Conservation (phyloP, 92 coral and sea anemone genomes). For the Palythoa caribaeorum region DNA sequence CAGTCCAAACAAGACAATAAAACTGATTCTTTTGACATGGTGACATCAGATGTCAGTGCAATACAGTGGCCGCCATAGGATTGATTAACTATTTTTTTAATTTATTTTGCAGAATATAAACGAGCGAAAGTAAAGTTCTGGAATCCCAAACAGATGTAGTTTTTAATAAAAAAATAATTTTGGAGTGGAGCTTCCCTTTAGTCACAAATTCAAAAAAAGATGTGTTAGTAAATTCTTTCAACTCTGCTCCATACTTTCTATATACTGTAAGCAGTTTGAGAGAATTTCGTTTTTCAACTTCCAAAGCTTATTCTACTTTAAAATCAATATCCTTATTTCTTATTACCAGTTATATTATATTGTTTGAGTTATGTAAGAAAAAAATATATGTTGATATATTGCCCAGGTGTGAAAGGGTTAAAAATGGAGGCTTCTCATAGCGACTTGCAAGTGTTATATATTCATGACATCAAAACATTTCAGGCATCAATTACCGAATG, state of each 20-base stretch:
- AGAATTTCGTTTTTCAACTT: too few relatives aligned
- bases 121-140: neutral
- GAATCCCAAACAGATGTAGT: neutral
- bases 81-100: neutral
- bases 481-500: neutral
- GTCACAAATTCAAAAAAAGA: neutral
- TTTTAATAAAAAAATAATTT: too few relatives aligned
- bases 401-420: neutral
- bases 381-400: neutral
- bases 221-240: neutral
- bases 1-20: neutral
- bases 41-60: too few relatives aligned
- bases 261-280: neutral
- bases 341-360: neutral
- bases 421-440: neutral
- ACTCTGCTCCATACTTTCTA: neutral
- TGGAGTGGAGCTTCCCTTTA: neutral
- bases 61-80: neutral
- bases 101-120: neutral
- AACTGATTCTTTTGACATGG: neutral
- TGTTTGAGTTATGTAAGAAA: neutral
- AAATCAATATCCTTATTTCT: neutral
- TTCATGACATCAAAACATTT: neutral
- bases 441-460: neutral
- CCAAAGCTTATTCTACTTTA: neutral